Evolutionary conservation across 1,140 invertebrate genomes (phyloP), one percentile per base, ranked within the genome.

Genomic region (Heliconius eleuchia): DNA sequence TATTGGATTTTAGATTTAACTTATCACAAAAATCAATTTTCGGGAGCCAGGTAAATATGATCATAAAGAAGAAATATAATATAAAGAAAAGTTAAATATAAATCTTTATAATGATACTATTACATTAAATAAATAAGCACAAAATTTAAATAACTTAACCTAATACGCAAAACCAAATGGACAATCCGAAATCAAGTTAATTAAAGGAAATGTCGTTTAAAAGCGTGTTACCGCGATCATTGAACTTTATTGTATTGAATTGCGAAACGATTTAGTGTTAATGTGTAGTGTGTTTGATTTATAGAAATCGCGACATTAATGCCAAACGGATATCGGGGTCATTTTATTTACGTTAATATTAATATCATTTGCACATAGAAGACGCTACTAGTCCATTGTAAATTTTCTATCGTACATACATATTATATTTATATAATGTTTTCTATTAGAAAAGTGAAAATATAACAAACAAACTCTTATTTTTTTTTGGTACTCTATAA

Each of bases 221-320:
- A 80, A 81, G 81, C 80, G 82, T 81, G 83, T 84, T 80, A 79
- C 78, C 60, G 82, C 85, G 89, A 81, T 82, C 88, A 77, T 85
- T 89, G 91, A 92, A 88, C 90, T 81, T 74, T 60, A 90, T 92
- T 91, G 90, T 91, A 87, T 79, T 79, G 46, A 70, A 80, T 93
- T 92, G 91, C 91, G 85, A 93, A 93, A 92, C 30, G 79, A 23
- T 77, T 34, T 46, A 55, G 70, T 13, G 86, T 87, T 86, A 79
- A 82, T 77, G 86, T 88, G 77, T 85, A 71, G 71, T 76, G 71
- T 74, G 79, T 78, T 74, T 73, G 50, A 82, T 74, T 82, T 81
- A 80, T 88, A 89, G 88, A 89, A 91, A 90, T 91, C 82, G 90
- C 90, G 88, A 88, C 55, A 73, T 81, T 81, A 80, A 74, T 73